These are phyloP conservation scores for Eurystomus gularis DNA, from an alignment of 2,113 vertebrate genomes.

Conservation along the genomic window DNA sequence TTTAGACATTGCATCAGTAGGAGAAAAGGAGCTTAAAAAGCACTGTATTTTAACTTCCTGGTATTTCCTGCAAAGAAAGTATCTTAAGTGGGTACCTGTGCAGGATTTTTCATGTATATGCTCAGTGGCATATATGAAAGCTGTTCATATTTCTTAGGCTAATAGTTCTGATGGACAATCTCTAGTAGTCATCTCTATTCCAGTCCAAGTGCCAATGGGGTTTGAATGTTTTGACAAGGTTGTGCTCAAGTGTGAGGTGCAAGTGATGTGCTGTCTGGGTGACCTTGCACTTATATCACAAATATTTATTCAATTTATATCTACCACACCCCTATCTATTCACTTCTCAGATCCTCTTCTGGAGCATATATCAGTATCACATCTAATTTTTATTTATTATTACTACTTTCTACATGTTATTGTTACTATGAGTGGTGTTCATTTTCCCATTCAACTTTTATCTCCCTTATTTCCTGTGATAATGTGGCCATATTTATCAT, in stretches of 20 bases:
- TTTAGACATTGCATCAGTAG: neutral
- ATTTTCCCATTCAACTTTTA: neutral
- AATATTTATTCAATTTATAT: neutral
- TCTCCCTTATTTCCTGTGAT: neutral
- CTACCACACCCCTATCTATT: neutral
- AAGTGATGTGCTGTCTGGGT: neutral
- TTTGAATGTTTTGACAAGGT: neutral
- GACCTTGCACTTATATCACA: neutral
- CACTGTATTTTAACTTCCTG: rapidly evolving
- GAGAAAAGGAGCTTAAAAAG: neutral
- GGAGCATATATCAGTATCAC: neutral
- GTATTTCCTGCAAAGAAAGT: neutral
- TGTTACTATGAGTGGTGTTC: neutral
- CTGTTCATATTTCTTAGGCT: neutral
- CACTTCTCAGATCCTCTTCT: neutral
- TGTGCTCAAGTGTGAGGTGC: neutral
- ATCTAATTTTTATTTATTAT: neutral
- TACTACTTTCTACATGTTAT: neutral
- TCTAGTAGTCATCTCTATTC: neutral
- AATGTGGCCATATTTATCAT: neutral
- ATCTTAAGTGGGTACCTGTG: neutral
- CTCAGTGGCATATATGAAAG: neutral
- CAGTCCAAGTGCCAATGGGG: neutral
- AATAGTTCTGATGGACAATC: neutral
- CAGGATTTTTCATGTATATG: neutral